Conservation (phyloP, 2,888 invertebrate genomes). For the Hydroisotoma schaefferi region DNA sequence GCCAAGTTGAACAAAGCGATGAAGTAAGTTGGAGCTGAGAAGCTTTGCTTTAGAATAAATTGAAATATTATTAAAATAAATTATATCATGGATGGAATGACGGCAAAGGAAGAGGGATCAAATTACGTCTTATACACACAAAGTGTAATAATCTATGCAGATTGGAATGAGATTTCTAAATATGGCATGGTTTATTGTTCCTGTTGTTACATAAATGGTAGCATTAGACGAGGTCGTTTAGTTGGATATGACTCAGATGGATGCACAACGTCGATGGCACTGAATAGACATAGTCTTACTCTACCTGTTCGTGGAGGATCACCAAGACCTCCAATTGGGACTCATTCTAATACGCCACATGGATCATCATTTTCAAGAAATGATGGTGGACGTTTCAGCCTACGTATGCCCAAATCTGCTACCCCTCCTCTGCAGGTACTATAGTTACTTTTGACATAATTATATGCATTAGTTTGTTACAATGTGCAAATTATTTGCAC, state of each 20-base stretch:
- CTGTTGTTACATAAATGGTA: not conserved
- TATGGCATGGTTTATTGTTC: too few relatives aligned
- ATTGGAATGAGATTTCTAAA: too few relatives aligned
- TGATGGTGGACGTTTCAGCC: constrained; percentile 64
- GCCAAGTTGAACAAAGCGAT: constrained; percentile 71
- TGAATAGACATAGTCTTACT: constrained; percentile 28
- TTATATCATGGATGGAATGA: too few relatives aligned
- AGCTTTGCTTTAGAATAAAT: too few relatives aligned
- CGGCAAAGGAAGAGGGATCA: too few relatives aligned
- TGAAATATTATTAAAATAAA: too few relatives aligned
- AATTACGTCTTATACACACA: too few relatives aligned
- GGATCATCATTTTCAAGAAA: constrained; percentile 56
- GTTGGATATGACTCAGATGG: constrained; percentile 40
- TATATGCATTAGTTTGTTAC: too few relatives aligned
- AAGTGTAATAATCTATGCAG: too few relatives aligned
- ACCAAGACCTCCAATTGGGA: constrained; percentile 21
- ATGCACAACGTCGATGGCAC: constrained; percentile 19
- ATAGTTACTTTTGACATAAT: not conserved
- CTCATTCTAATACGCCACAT: constrained; percentile 18
- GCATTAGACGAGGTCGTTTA: constrained; percentile 28
- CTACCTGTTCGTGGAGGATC: constrained; percentile 28
- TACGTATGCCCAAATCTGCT: constrained; percentile 54
- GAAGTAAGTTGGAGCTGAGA: constrained; percentile 52
- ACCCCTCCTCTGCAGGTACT: constrained; percentile 29
- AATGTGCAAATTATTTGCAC: too few relatives aligned